Evolutionary conservation across 2,113 vertebrate species (phyloP).

Genomic region (Falcunculus frontatus): DNA sequence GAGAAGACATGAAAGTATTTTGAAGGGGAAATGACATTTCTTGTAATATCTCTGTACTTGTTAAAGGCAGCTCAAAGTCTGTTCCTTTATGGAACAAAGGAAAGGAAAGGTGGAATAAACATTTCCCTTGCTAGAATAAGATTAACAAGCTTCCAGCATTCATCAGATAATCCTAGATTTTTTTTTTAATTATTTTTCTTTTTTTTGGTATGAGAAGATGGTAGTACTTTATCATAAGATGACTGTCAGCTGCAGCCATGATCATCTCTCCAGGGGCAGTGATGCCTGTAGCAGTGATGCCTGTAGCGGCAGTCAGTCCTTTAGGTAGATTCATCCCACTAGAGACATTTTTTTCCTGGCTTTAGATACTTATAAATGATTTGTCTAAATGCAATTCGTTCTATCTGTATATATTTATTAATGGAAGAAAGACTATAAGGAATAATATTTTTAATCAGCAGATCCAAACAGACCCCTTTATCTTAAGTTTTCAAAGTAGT

Average conservation of each 20-base stretch:
- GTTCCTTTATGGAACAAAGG: not conserved
- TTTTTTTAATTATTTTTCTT: too few relatives aligned
- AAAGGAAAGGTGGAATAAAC: not conserved
- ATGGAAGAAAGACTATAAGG: not conserved
- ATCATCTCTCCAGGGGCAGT: not conserved
- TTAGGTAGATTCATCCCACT: not conserved
- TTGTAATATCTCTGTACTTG: not conserved
- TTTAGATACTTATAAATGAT: not conserved
- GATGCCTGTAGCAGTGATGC: not conserved
- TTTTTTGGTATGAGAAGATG: not conserved
- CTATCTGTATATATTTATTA: not conserved
- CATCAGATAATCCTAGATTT: not conserved
- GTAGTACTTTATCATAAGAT: not conserved
- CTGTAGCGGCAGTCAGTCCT: not conserved
- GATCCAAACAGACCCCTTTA: not conserved
- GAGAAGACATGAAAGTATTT: not conserved
- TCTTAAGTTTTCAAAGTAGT: not conserved
- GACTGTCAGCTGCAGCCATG: not conserved
- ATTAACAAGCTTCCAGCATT: not conserved
- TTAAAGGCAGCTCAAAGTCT: not conserved
- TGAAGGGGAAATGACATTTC: not conserved
- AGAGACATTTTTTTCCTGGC: not conserved
- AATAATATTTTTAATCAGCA: not conserved
- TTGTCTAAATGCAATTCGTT: too few relatives aligned
- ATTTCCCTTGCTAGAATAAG: not conserved